A percentile compares a stretch with the other conserved stretches of the same genome.
Conservation (phyloP, 2,113 vertebrate genomes). For the Bombycilla garrulus region DNA sequence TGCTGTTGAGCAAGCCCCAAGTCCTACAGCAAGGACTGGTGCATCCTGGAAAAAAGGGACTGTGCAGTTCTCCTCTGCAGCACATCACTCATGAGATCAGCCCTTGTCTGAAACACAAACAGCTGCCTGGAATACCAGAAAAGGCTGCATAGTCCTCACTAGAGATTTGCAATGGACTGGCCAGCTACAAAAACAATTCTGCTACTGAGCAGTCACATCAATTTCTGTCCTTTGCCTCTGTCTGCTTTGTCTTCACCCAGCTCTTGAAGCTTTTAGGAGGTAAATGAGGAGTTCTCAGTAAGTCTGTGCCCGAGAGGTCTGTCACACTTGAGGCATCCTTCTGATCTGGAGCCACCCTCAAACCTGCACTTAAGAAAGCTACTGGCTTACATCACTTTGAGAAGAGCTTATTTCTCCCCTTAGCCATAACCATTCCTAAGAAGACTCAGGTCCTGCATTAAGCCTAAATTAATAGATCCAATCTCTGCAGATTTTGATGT, state of each 20-base stretch:
- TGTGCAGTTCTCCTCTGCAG: background rate
- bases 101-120: background rate
- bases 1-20: background rate
- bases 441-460: slow-evolving; percentile 35
- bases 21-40: background rate
- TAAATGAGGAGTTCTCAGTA: background rate
- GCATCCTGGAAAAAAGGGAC: background rate
- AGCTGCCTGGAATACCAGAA: background rate
- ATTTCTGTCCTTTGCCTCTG: background rate
- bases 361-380: background rate
- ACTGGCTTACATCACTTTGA: background rate
- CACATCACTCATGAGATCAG: background rate
- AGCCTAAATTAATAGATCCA: slow-evolving; percentile 67
- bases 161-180: background rate
- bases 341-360: background rate
- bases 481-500: slow-evolving; percentile 44
- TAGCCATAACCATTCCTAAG: slow-evolving; percentile 45
- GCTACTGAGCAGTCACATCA: background rate
- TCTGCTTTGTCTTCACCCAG: background rate
- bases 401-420: slow-evolving; percentile 20
- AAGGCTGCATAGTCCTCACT: background rate
- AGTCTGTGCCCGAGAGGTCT: background rate
- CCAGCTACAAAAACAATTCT: background rate
- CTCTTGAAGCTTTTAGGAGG: background rate
- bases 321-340: background rate